phyloP scores from a whole-genome alignment of 2,797 vertebrate genomes.

The Alcedo atthis region DNA sequence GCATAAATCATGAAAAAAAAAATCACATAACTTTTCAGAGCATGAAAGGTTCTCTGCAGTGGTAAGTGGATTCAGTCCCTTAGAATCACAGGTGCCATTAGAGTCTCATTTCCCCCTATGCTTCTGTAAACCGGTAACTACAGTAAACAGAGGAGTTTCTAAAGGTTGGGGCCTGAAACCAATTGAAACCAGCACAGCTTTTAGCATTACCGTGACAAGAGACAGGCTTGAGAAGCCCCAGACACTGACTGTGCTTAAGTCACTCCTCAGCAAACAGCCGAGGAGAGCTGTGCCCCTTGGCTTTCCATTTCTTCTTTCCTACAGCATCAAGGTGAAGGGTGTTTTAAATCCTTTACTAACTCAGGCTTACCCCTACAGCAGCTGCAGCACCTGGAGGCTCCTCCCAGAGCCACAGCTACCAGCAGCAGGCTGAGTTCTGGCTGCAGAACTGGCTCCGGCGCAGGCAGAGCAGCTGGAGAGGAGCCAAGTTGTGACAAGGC shows the following conservation, averaged over 20 bases:
- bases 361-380: too few species aligned
- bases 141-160: accelerated
- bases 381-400: neutral
- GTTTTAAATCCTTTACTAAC: too few species aligned
- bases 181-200: accelerated
- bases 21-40: constrained; percentile 59
- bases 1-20: constrained; percentile 73
- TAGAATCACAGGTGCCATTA: neutral
- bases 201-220: neutral
- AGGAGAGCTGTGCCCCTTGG: accelerated
- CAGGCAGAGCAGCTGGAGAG: neutral
- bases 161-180: neutral
- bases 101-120: accelerated
- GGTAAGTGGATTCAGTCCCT: constrained; percentile 50
- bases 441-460: neutral
- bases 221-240: accelerated
- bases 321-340: neutral
- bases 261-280: accelerated
- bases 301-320: neutral
- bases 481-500: too few species aligned
- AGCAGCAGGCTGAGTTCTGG: neutral
- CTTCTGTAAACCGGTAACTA: accelerated
- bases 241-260: neutral
- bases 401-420: neutral
- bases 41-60: constrained; percentile 62